Conservation (phyloP, 2,113 vertebrate species). For the Origma solitaria region DNA sequence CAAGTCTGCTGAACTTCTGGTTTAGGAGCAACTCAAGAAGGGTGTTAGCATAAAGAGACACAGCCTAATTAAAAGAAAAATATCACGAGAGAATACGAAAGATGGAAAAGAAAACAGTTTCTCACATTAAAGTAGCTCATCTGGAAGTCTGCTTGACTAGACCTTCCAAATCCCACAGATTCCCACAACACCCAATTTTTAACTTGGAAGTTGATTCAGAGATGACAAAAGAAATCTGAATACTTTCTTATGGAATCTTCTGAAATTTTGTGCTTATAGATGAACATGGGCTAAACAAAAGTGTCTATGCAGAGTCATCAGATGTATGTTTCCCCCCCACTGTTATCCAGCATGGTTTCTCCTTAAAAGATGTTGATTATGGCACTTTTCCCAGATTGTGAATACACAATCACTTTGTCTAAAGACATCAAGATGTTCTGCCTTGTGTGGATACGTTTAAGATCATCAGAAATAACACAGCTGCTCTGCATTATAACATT, state of each 20-base stretch:
- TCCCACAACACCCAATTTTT: not conserved
- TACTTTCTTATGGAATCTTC: not conserved
- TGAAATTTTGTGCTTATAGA: not conserved
- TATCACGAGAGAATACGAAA: not conserved
- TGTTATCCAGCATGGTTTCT: not conserved
- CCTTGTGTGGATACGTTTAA: not conserved
- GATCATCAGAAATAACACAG: not conserved
- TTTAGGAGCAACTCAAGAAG: not conserved
- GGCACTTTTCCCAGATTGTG: not conserved
- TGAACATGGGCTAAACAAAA: not conserved
- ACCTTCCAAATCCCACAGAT: not conserved
- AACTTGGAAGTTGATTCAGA: not conserved
- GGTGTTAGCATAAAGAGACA: not conserved
- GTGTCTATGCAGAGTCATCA: not conserved
- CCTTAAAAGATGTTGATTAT: not conserved
- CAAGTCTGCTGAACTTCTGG: not conserved
- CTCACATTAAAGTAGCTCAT: not conserved
- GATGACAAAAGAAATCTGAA: not conserved
- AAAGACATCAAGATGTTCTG: not conserved
- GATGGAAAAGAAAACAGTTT: not conserved
- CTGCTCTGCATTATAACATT: not conserved
- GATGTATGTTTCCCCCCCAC: accelerated
- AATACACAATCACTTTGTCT: not conserved
- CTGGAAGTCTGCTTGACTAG: not conserved
- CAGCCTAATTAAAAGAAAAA: not conserved